phyloP scores from a whole-genome alignment of 2,888 invertebrate species.

The Drosophila melanocephala region DNA sequence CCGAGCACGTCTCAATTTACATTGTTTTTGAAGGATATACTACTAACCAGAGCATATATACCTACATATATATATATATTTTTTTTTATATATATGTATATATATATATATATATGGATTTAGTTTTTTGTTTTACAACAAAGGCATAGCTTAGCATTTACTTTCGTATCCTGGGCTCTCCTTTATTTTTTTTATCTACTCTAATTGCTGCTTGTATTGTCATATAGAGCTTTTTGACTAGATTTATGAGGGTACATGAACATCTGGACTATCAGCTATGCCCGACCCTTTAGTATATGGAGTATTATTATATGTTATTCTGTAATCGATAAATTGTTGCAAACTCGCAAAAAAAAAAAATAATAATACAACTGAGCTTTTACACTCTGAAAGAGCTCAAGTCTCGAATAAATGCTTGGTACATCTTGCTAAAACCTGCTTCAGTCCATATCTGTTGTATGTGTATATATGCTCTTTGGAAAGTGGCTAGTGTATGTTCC shows the following conservation, averaged over 20 bases:
- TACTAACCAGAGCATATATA: conserved; percentile 4
- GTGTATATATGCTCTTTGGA: neutral
- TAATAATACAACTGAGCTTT: neutral
- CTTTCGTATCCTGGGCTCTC: neutral
- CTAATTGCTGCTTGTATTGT: conserved; percentile 3
- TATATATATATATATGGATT: neutral
- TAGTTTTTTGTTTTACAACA: neutral
- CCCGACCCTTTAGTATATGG: neutral
- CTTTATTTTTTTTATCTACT: neutral
- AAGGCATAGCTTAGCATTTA: neutral
- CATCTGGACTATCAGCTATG: neutral
- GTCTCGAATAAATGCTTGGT: conserved; percentile 4
- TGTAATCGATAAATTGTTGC: conserved; percentile 1
- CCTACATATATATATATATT: neutral
- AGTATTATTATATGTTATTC: neutral
- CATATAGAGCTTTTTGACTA: conserved; percentile 1
- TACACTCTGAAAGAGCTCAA: neutral
- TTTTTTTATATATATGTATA: neutral
- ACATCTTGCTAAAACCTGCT: conserved; percentile 3
- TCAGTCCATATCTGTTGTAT: conserved; percentile 2
- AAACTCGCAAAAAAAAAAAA: neutral
- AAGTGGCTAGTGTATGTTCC: conserved; percentile 2
- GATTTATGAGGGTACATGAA: neutral
- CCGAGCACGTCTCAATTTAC: conserved; percentile 11
- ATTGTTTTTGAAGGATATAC: conserved; percentile 2